Base-by-base conservation (phyloP, 2,113 vertebrate genomes). In the Athene noctua region DNA sequence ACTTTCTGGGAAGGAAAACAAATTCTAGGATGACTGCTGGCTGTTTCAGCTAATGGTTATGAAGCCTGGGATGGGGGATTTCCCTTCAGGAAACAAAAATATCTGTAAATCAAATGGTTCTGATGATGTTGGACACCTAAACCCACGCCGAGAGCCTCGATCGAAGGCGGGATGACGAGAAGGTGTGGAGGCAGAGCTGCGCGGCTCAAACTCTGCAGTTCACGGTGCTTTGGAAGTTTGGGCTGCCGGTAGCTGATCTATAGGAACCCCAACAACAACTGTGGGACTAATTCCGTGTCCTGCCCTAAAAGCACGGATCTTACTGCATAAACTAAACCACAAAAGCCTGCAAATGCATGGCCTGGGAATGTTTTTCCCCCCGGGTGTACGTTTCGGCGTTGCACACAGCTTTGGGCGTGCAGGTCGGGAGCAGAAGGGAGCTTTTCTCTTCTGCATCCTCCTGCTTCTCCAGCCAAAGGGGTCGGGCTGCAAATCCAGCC, bases 361-460 rank as follows among this genome's bases (percentile, higher is more conserved):
- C 59, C 74, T n/a, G 82, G 36, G 46, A 19, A 13, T 0, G 4
- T 14, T 62, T 61, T n/a, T 10, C 32, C 20, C 66, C 5, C 42
- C 13, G 2, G 0, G 2, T 0, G 7, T 1, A 29, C 1, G 0
- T 59, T 46, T 29, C 0, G 1, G 32, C 46, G 0, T 2, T 0
- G 30, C 42, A 4, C 6, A 1, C 30, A 5, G 55, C 36, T 70
- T 34, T 3, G 38, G 71, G 74, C 3, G 1, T 6, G 40, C 32
- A 2, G 63, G 44, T 49, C 0, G 0, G 63, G 83, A 70, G 65
- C 26, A 13, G 54, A 58, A 51, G 40, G 58, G 59, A 65, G 49
- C 49, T 88, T 62, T 46, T 62, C 36, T 29, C 61, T 34, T 11
- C 58, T 19, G 1, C 55, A 5, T 20, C 47, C 72, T 61, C 67